Percentiles rank a stretch among this genome's conserved stretches.
These are phyloP conservation scores for Benthosema pterotum DNA, from an alignment of 2,797 vertebrate genomes.

Conservation along the genomic window DNA sequence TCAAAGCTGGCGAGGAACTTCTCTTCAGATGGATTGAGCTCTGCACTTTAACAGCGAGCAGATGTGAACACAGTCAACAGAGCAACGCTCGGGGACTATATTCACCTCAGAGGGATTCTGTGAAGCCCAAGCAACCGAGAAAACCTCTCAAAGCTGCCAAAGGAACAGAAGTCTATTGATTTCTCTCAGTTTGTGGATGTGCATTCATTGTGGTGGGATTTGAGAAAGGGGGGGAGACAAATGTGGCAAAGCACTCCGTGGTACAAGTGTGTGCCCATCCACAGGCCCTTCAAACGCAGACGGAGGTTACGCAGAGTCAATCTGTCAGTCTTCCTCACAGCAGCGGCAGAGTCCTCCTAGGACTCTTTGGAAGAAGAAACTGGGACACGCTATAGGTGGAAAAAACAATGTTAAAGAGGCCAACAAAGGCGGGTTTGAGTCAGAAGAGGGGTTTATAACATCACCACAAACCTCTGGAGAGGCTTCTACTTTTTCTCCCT, in stretches of 20 bases:
- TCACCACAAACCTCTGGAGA: not conserved
- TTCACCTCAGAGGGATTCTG: slow-evolving; percentile 70
- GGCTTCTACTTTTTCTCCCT: not conserved
- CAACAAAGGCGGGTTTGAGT: not conserved
- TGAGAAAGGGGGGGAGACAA: slow-evolving; percentile 36
- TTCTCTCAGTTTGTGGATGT: slow-evolving; percentile 45
- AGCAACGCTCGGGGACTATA: slow-evolving; percentile 69
- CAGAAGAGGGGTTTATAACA: not conserved
- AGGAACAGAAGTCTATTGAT: slow-evolving; percentile 44
- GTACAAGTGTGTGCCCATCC: slow-evolving; percentile 26
- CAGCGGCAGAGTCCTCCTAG: slow-evolving; percentile 10
- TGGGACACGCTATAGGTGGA: slow-evolving; percentile 53
- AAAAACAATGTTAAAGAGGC: slow-evolving; percentile 23
- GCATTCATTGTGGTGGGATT: slow-evolving; percentile 66
- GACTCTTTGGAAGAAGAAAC: slow-evolving; percentile 38
- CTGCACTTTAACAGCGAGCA: slow-evolving; percentile 52
- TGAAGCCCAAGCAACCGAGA: slow-evolving; percentile 58
- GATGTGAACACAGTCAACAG: slow-evolving; percentile 73
- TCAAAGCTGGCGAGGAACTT: slow-evolving; percentile 58
- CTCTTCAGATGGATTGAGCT: slow-evolving; percentile 72
- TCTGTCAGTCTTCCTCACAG: slow-evolving; percentile 9
- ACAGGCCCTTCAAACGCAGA: slow-evolving; percentile 11
- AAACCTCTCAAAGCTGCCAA: slow-evolving; percentile 65
- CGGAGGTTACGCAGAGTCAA: slow-evolving; percentile 32
- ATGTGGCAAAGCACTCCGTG: slow-evolving; percentile 30